A percentile compares a stretch with the other conserved stretches of the same genome.
Conservation (phyloP, 1,140 invertebrate species). For the Dinothrombium tinctorium region DNA sequence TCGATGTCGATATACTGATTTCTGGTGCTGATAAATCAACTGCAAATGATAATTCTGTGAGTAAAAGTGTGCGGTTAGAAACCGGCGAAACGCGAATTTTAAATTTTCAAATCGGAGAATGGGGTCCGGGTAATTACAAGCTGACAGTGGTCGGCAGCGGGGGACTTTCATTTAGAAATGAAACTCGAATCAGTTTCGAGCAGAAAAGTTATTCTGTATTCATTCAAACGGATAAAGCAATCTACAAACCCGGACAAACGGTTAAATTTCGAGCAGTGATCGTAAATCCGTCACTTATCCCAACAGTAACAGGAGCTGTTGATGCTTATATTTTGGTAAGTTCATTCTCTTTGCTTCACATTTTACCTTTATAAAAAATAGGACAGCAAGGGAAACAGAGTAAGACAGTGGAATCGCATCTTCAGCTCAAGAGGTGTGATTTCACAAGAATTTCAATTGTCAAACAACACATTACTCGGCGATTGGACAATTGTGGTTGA, state of each 20-base stretch:
- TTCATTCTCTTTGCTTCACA: slow-evolving; percentile 18
- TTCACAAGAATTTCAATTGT: slow-evolving; percentile 47
- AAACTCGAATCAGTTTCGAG: slow-evolving; percentile 42
- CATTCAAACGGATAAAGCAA: slow-evolving; percentile 76
- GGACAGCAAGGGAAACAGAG: slow-evolving; percentile 52
- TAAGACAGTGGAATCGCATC: slow-evolving; percentile 49
- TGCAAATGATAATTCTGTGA: slow-evolving; percentile 21
- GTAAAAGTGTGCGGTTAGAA: slow-evolving; percentile 11
- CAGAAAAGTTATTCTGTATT: slow-evolving; percentile 69
- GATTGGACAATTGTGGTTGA: slow-evolving; percentile 54
- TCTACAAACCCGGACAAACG: slow-evolving; percentile 60
- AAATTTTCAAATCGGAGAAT: slow-evolving; percentile 35
- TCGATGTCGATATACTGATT: slow-evolving; percentile 37
- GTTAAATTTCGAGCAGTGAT: slow-evolving; percentile 64
- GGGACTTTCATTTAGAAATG: slow-evolving; percentile 45
- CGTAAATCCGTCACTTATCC: slow-evolving; percentile 45
- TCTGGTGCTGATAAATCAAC: slow-evolving; percentile 36
- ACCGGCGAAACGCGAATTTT: slow-evolving; percentile 14
- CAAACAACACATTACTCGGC: slow-evolving; percentile 63
- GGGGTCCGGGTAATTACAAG: slow-evolving; percentile 44
- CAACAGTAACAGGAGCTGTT: slow-evolving; percentile 30
- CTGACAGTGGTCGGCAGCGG: slow-evolving; percentile 38
- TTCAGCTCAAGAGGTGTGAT: slow-evolving; percentile 37
- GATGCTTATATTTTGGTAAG: slow-evolving; percentile 35
- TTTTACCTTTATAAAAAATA: slow-evolving; percentile 18